These are phyloP conservation scores for Clanis bilineata DNA, from an alignment of 2,888 invertebrate genomes.

Conservation along the genomic window DNA sequence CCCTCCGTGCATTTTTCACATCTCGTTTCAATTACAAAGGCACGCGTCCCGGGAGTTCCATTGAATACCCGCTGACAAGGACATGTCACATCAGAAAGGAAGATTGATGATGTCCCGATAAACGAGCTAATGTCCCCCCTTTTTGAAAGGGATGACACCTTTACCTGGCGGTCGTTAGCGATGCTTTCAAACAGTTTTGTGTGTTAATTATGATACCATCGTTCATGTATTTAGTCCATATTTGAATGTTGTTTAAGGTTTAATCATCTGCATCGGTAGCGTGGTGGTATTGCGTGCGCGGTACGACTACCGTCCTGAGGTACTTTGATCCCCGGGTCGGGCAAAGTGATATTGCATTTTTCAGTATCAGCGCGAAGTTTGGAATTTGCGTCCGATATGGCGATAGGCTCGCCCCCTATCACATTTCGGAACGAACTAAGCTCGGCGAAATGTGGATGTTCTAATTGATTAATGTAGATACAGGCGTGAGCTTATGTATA, in stretches of 20 bases:
- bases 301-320: no score
- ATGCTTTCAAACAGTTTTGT: neutral
- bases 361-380: no score
- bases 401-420: no score
- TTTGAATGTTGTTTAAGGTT: neutral
- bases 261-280: neutral
- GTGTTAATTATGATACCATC: neutral
- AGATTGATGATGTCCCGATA: slow-evolving; percentile 25
- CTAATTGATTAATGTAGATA: no score
- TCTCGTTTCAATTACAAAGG: slow-evolving; percentile 10
- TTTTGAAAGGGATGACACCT: slow-evolving; percentile 15
- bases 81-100: slow-evolving; percentile 26
- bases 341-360: neutral
- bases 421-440: no score
- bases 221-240: no score
- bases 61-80: slow-evolving; percentile 25
- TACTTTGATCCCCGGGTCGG: no score
- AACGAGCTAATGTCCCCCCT: slow-evolving; percentile 17
- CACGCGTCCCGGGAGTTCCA: neutral
- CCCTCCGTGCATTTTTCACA: neutral
- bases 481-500: no score
- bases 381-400: no score
- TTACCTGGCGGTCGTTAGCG: slow-evolving; percentile 7
- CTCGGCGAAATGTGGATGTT: no score
- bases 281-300: neutral